Evolutionary conservation across 1,140 invertebrate species (phyloP).

Genomic region (Cryptotermes secundus): DNA sequence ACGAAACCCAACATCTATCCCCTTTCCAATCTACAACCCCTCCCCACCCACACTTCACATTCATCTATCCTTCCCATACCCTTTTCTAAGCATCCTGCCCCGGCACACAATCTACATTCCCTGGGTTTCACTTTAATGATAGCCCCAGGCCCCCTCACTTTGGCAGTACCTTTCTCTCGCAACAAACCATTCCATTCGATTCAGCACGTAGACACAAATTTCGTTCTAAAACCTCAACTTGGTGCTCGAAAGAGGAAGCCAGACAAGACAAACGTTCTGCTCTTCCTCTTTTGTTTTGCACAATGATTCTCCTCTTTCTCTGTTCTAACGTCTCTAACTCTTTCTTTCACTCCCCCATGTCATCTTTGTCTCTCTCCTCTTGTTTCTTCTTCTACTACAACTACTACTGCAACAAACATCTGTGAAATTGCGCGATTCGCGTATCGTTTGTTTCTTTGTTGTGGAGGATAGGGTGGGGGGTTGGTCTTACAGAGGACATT

Average conservation of each 20-base stretch:
- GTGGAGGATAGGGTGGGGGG: not conserved
- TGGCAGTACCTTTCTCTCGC: slow-evolving; percentile 13
- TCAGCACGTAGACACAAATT: slow-evolving; percentile 29
- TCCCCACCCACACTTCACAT: not conserved
- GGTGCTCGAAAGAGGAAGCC: slow-evolving; percentile 1
- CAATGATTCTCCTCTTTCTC: not conserved
- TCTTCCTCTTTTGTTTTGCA: not conserved
- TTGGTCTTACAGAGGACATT: not conserved
- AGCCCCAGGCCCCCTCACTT: slow-evolving; percentile 13
- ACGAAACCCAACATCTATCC: not conserved
- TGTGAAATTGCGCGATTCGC: slow-evolving; percentile 18
- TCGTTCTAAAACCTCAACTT: slow-evolving; percentile 33
- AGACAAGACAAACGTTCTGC: slow-evolving; percentile 31
- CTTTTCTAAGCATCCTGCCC: slow-evolving; percentile 10
- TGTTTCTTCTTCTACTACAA: not conserved
- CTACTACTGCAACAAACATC: slow-evolving; percentile 12
- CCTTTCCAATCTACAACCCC: not conserved
- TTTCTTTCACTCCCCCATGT: not conserved
- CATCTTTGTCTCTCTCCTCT: not conserved
- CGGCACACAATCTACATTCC: slow-evolving; percentile 8
- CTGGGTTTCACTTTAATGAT: slow-evolving; percentile 31
- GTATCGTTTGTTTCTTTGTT: slow-evolving; percentile 18
- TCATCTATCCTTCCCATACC: not conserved
- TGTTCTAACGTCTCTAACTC: not conserved
- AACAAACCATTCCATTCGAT: slow-evolving; percentile 25